A percentile compares a stretch with the other conserved stretches of the same genome.
phyloP scores from a whole-genome alignment of 2,113 vertebrate genomes.

The Penelope pileata region DNA sequence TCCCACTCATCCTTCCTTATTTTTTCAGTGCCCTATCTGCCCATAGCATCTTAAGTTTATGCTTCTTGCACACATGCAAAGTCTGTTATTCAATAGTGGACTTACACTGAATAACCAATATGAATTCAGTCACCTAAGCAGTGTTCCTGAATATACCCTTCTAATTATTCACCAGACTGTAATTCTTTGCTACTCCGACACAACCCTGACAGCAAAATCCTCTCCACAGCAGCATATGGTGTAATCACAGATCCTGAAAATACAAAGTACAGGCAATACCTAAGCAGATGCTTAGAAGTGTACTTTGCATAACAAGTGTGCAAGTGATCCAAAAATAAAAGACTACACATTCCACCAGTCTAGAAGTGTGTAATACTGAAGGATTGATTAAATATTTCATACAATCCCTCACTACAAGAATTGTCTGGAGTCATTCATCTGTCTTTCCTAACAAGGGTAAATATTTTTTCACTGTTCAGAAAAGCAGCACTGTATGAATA shows the following conservation, averaged over 20 bases:
- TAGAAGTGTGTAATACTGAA: not conserved
- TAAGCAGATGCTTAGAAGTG: slow-evolving; percentile 12
- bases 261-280: not conserved
- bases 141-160: not conserved
- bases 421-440: not conserved
- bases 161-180: slow-evolving; percentile 24
- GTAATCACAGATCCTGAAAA: slow-evolving; percentile 3
- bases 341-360: not conserved
- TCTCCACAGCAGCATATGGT: slow-evolving; percentile 14
- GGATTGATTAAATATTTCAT: not conserved
- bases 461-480: not conserved
- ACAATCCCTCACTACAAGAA: not conserved
- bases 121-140: slow-evolving; percentile 8
- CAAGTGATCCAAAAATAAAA: not conserved
- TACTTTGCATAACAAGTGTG: not conserved
- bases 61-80: not conserved
- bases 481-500: not conserved
- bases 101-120: slow-evolving; percentile 8
- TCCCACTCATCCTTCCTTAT: not conserved
- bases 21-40: not conserved
- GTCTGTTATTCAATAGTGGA: not conserved
- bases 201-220: slow-evolving; percentile 23
- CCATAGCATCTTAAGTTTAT: not conserved
- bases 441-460: slow-evolving; percentile 7
- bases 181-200: not conserved